Evolutionary conservation across 2,888 invertebrate genomes (phyloP).

Genomic region (Diaprepes abbreviatus): DNA sequence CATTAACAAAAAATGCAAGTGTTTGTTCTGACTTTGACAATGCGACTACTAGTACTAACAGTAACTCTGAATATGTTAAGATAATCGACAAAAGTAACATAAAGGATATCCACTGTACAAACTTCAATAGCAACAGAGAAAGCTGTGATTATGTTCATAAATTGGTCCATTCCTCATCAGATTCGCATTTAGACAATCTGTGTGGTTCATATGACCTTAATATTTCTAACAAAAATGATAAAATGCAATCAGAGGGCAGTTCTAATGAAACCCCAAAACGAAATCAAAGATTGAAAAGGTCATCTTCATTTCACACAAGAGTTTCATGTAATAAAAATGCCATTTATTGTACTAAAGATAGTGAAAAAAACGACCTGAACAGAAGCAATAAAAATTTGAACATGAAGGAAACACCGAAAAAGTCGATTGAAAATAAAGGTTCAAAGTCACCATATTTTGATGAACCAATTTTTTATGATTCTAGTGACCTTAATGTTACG

Average conservation of each 20-base stretch:
- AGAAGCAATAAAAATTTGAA: background rate
- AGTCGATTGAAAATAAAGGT: background rate
- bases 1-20: no score
- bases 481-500: constrained; percentile 55
- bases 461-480: constrained; percentile 33
- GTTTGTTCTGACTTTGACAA: no score
- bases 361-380: background rate
- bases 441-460: constrained; percentile 8
- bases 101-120: background rate
- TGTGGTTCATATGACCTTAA: no score
- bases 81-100: background rate
- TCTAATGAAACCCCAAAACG: background rate
- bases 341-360: background rate
- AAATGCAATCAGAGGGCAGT: background rate
- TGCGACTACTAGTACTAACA: no score
- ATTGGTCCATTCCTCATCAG: background rate
- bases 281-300: background rate
- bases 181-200: background rate
- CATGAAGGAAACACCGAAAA: background rate
- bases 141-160: background rate
- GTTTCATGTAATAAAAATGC: background rate
- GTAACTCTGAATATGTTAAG: no score
- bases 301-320: background rate
- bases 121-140: background rate
- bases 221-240: no score